Base-by-base conservation (phyloP, 2,888 invertebrate species). In the Strigamia transsilvanica region DNA sequence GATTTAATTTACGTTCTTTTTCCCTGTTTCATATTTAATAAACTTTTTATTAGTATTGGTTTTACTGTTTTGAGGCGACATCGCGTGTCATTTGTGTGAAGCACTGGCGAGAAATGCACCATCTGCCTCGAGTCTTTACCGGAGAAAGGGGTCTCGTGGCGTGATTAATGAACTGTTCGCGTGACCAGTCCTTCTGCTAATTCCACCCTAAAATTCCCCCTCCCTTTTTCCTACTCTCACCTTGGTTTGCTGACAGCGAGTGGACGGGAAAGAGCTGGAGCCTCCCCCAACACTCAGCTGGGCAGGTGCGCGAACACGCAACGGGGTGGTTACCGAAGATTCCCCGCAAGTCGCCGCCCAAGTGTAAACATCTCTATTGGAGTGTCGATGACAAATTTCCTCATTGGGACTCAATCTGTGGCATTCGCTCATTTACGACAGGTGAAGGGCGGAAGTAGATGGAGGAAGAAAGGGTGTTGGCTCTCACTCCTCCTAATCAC, bases 91-190 rank as follows among this genome's bases (percentile, higher is more conserved):
- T 73, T 27, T 73, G 73, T 73, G 73, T 73, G 73, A 73, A 73
- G 32, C 32, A 73, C 32, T 27, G 73, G 73, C 73, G 73, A 73
- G 73, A 73, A 66, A 73, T 27, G 73, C 73, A 73, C 27, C 73
- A 73, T 73, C 73, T 73, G 73, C 73, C 73, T 73, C 73, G 32
- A 73, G 73, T 73, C 73, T 73, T 73, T 73, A 73, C 73, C 32
- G 15, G 73, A 32, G 32, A 73, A 27, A 15, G 61, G 73, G 73
- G 34, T 27, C 79, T 9, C 32, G 13, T 79, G 41, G 42, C 79
- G 79, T 79, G 79, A 79, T 79, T 79, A 79, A 79, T 41, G 79
- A 79, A 79, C 38, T 38, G 42, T 38, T 79, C 42, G 79, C 79
- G 79, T 79, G 79, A 79, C 79, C 79, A 42, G 41, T 79, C 79